These are phyloP conservation scores for Cremastobaeus sp. DNA, from an alignment of 2,888 invertebrate species.

Conservation along the genomic window DNA sequence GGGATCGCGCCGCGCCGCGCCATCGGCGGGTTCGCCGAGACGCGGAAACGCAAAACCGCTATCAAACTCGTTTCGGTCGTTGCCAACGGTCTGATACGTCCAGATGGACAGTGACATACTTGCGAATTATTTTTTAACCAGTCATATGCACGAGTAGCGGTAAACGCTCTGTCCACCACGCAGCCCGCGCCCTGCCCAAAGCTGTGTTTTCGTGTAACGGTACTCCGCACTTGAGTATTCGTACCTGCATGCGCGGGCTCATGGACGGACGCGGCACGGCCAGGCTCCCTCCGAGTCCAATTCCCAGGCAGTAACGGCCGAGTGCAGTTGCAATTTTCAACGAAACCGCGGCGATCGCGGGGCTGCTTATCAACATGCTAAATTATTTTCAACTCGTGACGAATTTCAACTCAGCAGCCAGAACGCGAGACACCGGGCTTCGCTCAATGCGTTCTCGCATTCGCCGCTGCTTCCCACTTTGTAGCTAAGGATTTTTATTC, in stretches of 20 bases:
- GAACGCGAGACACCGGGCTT: no score
- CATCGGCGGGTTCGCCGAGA: neutral
- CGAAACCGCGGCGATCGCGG: slow-evolving; percentile 14
- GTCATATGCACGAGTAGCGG: slow-evolving; percentile 57
- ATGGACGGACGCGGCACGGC: slow-evolving; percentile 2
- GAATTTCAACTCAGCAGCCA: no score
- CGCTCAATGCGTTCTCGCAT: no score
- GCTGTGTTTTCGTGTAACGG: slow-evolving; percentile 61
- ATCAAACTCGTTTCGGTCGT: slow-evolving; percentile 52
- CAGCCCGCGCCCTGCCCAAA: slow-evolving; percentile 57
- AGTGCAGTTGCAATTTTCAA: slow-evolving; percentile 15
- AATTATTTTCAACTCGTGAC: slow-evolving; percentile 3
- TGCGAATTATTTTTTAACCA: slow-evolving; percentile 44
- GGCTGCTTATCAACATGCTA: slow-evolving; percentile 4
- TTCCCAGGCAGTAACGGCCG: slow-evolving; percentile 29
- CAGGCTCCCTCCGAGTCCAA: neutral
- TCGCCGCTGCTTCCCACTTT: no score
- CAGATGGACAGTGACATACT: slow-evolving; percentile 51
- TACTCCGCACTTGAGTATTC: slow-evolving; percentile 37
- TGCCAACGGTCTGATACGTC: slow-evolving; percentile 32
- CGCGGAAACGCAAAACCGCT: slow-evolving; percentile 49
- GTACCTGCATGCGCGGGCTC: slow-evolving; percentile 15
- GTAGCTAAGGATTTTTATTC: no score
- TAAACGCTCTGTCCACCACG: slow-evolving; percentile 53
- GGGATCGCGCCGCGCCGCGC: neutral